phyloP scores from a whole-genome alignment of 92 coral and sea anemone genomes.

The Pocillopora meandrina region DNA sequence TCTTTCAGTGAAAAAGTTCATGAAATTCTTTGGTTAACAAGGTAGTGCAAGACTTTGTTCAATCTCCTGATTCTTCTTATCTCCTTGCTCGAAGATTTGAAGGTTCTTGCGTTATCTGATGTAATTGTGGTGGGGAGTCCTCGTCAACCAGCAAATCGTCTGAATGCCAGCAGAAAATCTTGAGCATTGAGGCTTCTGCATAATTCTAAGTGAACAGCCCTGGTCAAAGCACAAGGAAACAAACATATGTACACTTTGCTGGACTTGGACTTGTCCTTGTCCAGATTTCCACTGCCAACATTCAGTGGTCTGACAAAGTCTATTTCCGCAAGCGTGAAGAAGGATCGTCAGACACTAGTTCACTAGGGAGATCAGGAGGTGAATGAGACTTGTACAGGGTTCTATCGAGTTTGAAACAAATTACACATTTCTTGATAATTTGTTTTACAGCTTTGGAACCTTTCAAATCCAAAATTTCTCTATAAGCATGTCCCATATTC shows the following conservation, averaged over 20 bases:
- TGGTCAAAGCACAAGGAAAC: conserved; percentile 32
- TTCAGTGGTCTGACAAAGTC: conserved; percentile 58
- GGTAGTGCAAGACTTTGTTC: conserved; percentile 28
- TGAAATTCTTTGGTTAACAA: conserved; percentile 27
- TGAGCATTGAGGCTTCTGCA: conserved; percentile 27
- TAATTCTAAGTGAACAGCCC: conserved; percentile 39
- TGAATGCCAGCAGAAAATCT: conserved; percentile 34
- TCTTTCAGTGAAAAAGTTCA: conserved; percentile 42
- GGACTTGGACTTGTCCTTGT: not conserved
- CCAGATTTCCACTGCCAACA: not conserved
- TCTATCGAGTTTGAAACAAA: conserved; percentile 5
- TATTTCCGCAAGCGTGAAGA: conserved; percentile 51
- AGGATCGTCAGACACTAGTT: conserved; percentile 56
- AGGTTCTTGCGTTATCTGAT: conserved; percentile 26
- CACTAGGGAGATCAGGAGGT: conserved; percentile 12
- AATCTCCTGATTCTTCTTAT: conserved; percentile 35
- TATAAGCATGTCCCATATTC: conserved; percentile 14
- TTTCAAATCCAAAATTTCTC: conserved; percentile 6
- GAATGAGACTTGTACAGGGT: conserved; percentile 19
- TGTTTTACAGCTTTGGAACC: conserved; percentile 32
- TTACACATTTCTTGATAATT: conserved; percentile 15
- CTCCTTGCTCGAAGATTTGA: conserved; percentile 33
- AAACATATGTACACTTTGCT: conserved; percentile 26
- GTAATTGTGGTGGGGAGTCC: conserved; percentile 1
- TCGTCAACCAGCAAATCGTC: conserved; percentile 33